phyloP scores from a whole-genome alignment of 2,797 vertebrate genomes.

The Enteromius mattozi region DNA sequence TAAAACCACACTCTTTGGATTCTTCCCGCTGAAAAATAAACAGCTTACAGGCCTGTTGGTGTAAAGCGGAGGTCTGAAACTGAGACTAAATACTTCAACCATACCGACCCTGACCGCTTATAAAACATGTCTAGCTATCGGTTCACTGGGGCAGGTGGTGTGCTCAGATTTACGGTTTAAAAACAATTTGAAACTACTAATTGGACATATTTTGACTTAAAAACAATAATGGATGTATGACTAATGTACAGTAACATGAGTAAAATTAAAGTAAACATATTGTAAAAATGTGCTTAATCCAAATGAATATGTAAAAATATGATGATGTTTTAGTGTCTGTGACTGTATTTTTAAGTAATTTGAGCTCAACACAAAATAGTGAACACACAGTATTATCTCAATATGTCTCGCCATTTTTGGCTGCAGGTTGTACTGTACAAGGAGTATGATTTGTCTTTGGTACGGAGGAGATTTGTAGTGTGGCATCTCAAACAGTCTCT shows the following conservation, averaged over 20 bases:
- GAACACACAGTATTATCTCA: too few relatives aligned
- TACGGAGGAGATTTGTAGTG: background rate
- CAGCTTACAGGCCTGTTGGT: constrained; percentile 57
- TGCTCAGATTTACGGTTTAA: constrained; percentile 15
- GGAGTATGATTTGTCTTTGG: constrained; percentile 16
- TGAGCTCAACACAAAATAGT: too few relatives aligned
- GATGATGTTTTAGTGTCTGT: too few relatives aligned
- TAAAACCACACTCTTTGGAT: constrained; percentile 69
- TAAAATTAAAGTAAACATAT: background rate
- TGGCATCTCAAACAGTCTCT: constrained; percentile 35
- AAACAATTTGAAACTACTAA: background rate
- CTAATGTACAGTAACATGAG: background rate
- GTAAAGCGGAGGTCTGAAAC: constrained; percentile 47
- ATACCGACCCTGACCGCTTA: background rate
- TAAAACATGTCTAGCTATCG: constrained; percentile 14
- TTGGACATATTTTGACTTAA: background rate
- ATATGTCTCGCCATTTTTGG: too few relatives aligned
- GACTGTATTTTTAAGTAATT: too few relatives aligned
- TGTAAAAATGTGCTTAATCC: background rate
- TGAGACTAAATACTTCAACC: constrained; percentile 11
- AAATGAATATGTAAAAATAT: background rate
- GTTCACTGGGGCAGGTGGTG: constrained; percentile 21
- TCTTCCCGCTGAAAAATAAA: constrained; percentile 71
- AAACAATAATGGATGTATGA: background rate
- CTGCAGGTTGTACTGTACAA: background rate